Evolutionary conservation across 2,797 vertebrate species (phyloP).

Genomic region (Mallotus villosus): DNA sequence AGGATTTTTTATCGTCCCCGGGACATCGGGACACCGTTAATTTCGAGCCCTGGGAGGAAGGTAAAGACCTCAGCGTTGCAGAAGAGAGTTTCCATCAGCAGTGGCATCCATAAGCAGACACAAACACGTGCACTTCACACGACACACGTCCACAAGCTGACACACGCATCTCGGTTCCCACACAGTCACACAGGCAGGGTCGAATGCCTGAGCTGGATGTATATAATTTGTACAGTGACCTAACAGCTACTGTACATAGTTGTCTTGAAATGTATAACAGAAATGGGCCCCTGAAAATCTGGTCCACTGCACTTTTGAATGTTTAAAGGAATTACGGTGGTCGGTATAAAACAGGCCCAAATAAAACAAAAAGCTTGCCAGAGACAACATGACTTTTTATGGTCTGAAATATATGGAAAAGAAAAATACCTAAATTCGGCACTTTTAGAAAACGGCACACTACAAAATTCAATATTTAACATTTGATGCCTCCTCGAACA

Average conservation of each 20-base stretch:
- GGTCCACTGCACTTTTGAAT: slow-evolving; percentile 13
- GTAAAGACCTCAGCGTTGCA: slow-evolving; percentile 14
- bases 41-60: no score
- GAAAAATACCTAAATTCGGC: slow-evolving; percentile 15
- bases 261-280: not conserved
- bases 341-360: slow-evolving; percentile 17
- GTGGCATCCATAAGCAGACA: slow-evolving; percentile 10
- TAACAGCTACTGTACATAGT: not conserved
- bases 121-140: not conserved
- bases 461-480: slow-evolving; percentile 29
- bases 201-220: not conserved
- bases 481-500: slow-evolving; percentile 21
- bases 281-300: not conserved
- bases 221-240: not conserved
- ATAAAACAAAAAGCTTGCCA: slow-evolving; percentile 19
- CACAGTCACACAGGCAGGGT: not conserved
- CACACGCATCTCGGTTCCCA: not conserved
- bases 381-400: slow-evolving; percentile 24
- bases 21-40: no score
- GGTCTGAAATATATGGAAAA: slow-evolving; percentile 26
- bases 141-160: not conserved
- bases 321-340: slow-evolving; percentile 21
- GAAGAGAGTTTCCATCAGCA: slow-evolving; percentile 8
- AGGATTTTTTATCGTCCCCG: no score
- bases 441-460: slow-evolving; percentile 8